Evolutionary conservation across 2,113 vertebrate genomes (phyloP).

Genomic region (Harpagus bidentatus): DNA sequence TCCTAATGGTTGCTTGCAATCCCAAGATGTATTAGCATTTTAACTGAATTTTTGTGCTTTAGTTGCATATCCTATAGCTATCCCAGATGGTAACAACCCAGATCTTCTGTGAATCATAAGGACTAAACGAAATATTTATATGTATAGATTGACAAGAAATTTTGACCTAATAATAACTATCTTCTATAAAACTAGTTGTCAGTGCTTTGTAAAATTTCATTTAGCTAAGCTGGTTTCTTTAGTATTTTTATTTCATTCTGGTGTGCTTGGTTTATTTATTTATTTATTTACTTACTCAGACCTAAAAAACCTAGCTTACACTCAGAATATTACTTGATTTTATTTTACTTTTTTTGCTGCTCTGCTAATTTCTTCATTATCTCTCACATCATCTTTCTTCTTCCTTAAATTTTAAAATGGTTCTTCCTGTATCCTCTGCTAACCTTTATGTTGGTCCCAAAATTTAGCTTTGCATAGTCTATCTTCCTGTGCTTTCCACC

Average conservation of each 20-base stretch:
- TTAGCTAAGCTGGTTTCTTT: not conserved
- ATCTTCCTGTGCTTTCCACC: not conserved
- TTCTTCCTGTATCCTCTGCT: not conserved
- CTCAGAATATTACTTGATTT: not conserved
- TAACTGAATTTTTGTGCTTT: not conserved
- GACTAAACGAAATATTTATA: not conserved
- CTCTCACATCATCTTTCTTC: not conserved
- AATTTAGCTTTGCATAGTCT: not conserved
- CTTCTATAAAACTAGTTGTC: not conserved
- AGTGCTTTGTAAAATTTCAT: not conserved
- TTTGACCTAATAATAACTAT: not conserved
- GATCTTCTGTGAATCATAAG: not conserved
- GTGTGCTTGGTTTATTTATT: not conserved
- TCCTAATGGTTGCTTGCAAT: not conserved
- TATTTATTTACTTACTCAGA: not conserved
- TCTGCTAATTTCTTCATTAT: not conserved
- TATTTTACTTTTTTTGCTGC: not conserved
- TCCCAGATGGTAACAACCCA: not conserved
- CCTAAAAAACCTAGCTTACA: not conserved
- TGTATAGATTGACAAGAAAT: not conserved
- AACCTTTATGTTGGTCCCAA: not conserved
- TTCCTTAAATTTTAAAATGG: not conserved
- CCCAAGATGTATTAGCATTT: not conserved
- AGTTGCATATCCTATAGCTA: not conserved
- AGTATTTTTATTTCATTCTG: not conserved